Conservation (phyloP, 2,797 vertebrate genomes). For the Onychomys arenicola region DNA sequence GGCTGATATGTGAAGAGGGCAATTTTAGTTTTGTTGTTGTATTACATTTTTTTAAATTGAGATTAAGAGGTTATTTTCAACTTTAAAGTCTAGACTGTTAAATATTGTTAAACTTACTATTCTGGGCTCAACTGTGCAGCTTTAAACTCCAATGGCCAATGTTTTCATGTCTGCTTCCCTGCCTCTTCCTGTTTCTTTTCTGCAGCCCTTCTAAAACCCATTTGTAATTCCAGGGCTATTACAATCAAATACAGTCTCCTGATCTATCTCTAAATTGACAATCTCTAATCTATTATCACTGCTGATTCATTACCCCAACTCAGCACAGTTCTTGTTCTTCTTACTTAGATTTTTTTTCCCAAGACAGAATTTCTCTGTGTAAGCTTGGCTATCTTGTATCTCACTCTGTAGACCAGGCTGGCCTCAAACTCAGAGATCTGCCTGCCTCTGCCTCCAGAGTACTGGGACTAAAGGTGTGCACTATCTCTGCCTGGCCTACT, state of each 20-base stretch:
- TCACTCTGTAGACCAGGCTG: too few species aligned
- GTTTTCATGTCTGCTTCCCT: neutral
- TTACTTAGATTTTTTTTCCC: neutral
- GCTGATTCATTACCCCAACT: neutral
- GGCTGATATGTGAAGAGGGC: neutral
- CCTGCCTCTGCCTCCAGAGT: too few species aligned
- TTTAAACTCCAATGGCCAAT: neutral
- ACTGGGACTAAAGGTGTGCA: too few species aligned
- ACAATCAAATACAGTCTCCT: neutral
- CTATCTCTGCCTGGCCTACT: neutral
- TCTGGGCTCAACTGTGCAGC: neutral
- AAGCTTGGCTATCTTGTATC: too few species aligned
- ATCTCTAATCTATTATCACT: neutral
- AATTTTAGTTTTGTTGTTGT: conserved; percentile 24
- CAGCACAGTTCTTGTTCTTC: neutral
- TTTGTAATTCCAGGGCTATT: neutral
- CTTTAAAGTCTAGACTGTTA: neutral
- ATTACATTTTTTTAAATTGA: neutral
- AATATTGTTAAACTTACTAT: neutral
- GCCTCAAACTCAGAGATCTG: too few species aligned
- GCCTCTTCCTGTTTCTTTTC: neutral
- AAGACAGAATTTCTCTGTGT: too few species aligned
- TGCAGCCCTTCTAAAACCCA: neutral
- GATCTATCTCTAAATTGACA: neutral
- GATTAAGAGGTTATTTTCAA: neutral